Evolutionary conservation across 2,113 vertebrate species (phyloP), one percentile per base, ranked within the genome.

Genomic region (Callaeas wilsoni): DNA sequence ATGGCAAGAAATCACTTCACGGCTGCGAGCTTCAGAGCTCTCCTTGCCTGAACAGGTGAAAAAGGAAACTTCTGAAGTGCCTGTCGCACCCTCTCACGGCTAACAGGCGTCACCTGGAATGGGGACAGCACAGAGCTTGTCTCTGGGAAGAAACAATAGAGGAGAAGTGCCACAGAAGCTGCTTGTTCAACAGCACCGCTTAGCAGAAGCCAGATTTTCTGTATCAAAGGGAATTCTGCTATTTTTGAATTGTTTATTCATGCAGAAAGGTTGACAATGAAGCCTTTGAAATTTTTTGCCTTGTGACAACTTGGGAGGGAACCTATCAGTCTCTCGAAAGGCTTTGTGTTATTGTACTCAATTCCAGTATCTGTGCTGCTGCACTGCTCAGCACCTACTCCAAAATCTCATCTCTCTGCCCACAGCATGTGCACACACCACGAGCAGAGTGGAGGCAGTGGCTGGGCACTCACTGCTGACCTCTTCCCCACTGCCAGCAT

Each of bases 111-210:
- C 93, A 90, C 93, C 79, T 92, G 78, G 33, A 84, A 90, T 15
- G 55, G 47, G 67, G 82, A 85, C 47, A 91, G 93, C 42, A 25
- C 7, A 0, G 52, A 77, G 79, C 67, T 55, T 70, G 63, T 88
- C 78, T 95, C 85, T 86, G 71, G 33, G n/a, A 95, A 70, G 85
- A 95, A 91, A 91, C 75, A 96, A 69, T 77, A 85, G 79, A 89
- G 71, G 68, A 65, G 65, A 91, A 80, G 68, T 23, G 26, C 67
- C 42, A 60, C 65, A 37, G 57, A 89, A 79, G 73, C 59, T 71
- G 63, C 68, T 93, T 95, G 92, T 95, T 96, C 89, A 53, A 89
- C 67, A 85, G 84, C 50, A 42, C 13, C 10, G 52, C 82, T 86
- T 65, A 83, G 76, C 63, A 63, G 81, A 73, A 96, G 59, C 25